phyloP scores from a whole-genome alignment of 2,888 invertebrate genomes.

The Lithodes maja region DNA sequence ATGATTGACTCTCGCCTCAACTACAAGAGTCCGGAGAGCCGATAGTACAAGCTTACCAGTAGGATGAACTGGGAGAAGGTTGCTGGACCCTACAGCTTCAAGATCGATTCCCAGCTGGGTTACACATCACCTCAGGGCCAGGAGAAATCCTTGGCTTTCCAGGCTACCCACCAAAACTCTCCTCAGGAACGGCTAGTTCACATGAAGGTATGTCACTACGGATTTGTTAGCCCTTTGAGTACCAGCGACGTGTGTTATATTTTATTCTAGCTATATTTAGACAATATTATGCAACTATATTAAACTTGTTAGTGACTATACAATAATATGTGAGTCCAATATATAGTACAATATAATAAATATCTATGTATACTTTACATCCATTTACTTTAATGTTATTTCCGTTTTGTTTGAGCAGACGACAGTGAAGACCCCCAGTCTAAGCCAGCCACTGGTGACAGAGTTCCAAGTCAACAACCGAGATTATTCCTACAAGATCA shows the following conservation, averaged over 20 bases:
- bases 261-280: too few relatives aligned
- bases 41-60: constrained; percentile 20
- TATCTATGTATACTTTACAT: not conserved
- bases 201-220: not conserved
- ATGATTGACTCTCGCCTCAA: not conserved
- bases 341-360: too few relatives aligned
- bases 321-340: too few relatives aligned
- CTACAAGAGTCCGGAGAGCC: constrained; percentile 27
- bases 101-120: not conserved
- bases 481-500: constrained; percentile 24
- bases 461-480: not conserved
- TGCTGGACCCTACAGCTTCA: constrained; percentile 1
- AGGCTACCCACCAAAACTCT: not conserved
- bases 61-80: not conserved
- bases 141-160: not conserved
- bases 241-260: too few relatives aligned
- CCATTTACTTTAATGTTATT: not conserved
- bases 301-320: too few relatives aligned
- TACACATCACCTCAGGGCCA: constrained; percentile 31
- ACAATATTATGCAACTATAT: too few relatives aligned
- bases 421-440: not conserved
- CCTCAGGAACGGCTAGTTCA: constrained; percentile 8
- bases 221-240: too few relatives aligned
- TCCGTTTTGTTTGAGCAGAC: not conserved
- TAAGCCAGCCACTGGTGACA: constrained; percentile 10